Percentiles rank a stretch among this genome's conserved stretches.
Evolutionary conservation across 1,140 invertebrate genomes (phyloP).

Genomic region (Cyphomyrmex costatus): DNA sequence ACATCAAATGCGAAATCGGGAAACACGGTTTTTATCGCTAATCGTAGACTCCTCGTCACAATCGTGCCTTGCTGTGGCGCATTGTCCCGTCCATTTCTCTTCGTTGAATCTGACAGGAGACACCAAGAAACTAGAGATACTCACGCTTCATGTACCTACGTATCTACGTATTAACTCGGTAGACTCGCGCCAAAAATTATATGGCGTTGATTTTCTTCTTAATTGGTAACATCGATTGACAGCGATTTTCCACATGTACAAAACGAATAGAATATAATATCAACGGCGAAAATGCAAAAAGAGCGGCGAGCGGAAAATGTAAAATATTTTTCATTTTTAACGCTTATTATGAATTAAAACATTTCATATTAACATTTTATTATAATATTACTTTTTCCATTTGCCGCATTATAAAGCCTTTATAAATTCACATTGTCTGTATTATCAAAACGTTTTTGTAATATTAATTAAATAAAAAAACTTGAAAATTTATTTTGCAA

Average conservation of each 20-base stretch:
- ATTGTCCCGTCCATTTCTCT: conserved; percentile 12
- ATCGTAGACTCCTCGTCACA: neutral
- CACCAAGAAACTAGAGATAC: neutral
- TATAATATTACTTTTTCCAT: conserved; percentile 51
- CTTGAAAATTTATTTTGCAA: conserved; percentile 36
- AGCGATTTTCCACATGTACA: neutral
- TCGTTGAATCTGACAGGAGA: neutral
- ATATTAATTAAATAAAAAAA: conserved; percentile 26
- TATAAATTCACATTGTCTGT: conserved; percentile 21
- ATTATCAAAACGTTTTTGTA: conserved; percentile 47
- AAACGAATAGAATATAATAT: neutral
- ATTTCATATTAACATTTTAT: conserved; percentile 46
- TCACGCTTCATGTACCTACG: too few species aligned
- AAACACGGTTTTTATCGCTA: neutral
- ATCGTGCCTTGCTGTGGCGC: neutral
- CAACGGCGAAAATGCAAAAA: neutral
- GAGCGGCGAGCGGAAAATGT: conserved; percentile 19
- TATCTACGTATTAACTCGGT: too few species aligned
- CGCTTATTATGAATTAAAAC: conserved; percentile 55
- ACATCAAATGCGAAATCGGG: conserved; percentile 42
- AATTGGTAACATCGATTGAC: neutral
- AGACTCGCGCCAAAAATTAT: neutral
- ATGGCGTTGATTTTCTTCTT: neutral
- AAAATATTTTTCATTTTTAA: conserved; percentile 45
- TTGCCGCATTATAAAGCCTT: conserved; percentile 37